Evolutionary conservation across 2,113 vertebrate species (phyloP).

Genomic region (Microcebus murinus): DNA sequence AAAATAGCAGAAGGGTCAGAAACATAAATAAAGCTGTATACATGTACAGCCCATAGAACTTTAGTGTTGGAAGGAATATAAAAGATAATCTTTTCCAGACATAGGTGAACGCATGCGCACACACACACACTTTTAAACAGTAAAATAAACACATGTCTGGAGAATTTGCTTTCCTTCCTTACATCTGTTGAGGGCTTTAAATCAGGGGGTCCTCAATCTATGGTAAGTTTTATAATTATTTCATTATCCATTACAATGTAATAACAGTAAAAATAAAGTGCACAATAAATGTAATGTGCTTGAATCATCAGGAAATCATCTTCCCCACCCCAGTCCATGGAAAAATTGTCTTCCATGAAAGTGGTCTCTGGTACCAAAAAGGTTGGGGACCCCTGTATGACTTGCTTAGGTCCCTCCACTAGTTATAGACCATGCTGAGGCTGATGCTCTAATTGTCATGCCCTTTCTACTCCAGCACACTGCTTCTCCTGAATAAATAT

Average conservation of each 20-base stretch:
- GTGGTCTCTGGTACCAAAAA: too few relatives aligned
- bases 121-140: not conserved
- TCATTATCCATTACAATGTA: too few relatives aligned
- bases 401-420: not conserved
- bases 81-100: slow-evolving; percentile 45
- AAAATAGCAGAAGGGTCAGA: slow-evolving; percentile 53
- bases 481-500: slow-evolving; percentile 47
- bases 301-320: too few relatives aligned
- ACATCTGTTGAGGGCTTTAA: slow-evolving; percentile 43
- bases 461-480: slow-evolving; percentile 33
- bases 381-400: not conserved
- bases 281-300: too few relatives aligned
- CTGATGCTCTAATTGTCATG: slow-evolving; percentile 2
- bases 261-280: too few relatives aligned
- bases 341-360: too few relatives aligned
- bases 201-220: not conserved
- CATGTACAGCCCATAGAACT: not conserved
- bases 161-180: not conserved
- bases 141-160: slow-evolving; percentile 17
- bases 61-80: not conserved
- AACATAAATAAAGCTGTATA: not conserved
- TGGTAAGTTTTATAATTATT: too few relatives aligned
- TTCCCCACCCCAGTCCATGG: too few relatives aligned
- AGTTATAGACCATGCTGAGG: slow-evolving; percentile 17
- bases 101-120: not conserved